Base-by-base conservation (phyloP, 1,140 invertebrate species). In the Propsilocerus akamusi region DNA sequence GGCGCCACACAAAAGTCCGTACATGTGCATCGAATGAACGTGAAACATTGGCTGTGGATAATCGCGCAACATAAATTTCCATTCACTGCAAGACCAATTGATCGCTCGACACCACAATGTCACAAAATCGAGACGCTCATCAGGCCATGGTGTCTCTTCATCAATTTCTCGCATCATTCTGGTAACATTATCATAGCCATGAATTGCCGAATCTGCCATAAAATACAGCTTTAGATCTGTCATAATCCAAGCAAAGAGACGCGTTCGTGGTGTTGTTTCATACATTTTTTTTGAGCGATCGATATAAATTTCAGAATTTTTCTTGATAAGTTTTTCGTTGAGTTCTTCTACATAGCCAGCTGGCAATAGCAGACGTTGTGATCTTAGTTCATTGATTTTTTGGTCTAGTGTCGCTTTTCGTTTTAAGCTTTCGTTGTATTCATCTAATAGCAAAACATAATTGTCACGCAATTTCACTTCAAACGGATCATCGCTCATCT, bases 401-500 rank as follows among this genome's bases (percentile, higher is more conserved):
- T 83, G 76, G 58, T 96, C 91, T 12, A 98, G 68, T 68, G 96
- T 85, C 49, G 84, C 78, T 52, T 83, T 76, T n/a, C 96, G 69
- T 61, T 96, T 95, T 53, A 93, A 72, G 60, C 86, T 92, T 61
- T 99, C 95, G 58, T 88, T 83, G 57, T 93, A 94, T 66, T 99
- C 96, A 62, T 99, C 95, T 59, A 92, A 91, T 20, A 97, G 61
- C 0, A 98, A 69, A 60, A 97, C 93, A 64, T 93, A 97, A 65
- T 97, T 98, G 58, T 97, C 90, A 2, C 92, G 75, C 3, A 99
- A 69, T 59, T 89, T 91, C 0, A 97, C 91, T 71, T 99, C 95
- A 63, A 99, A 98, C 2, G 93, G 92, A 78, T 99, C 95, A 65
- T 99, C 96, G 54, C 83, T 85, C 63, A 98, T 79, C 70, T 97